Evolutionary conservation across 1,140 invertebrate genomes (phyloP).

Genomic region (Microplitis mediator): DNA sequence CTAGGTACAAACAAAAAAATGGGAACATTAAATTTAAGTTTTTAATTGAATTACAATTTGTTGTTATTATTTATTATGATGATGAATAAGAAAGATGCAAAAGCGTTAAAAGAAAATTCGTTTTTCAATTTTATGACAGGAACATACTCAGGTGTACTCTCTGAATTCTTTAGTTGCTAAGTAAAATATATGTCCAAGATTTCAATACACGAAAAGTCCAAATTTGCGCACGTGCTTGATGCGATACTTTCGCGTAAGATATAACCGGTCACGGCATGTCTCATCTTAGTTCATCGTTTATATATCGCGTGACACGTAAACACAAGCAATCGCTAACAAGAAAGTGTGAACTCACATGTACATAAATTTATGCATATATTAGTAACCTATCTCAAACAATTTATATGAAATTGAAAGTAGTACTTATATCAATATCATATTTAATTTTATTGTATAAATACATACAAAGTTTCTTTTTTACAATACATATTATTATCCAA

Average conservation of each 20-base stretch:
- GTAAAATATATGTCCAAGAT: background rate
- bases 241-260: background rate
- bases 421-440: background rate
- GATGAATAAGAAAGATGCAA: no score
- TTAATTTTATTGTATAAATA: background rate
- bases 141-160: no score
- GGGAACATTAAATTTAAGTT: no score
- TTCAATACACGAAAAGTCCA: background rate
- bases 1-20: no score
- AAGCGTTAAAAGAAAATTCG: no score
- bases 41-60: no score
- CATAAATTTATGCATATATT: background rate
- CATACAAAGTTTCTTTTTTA: no score
- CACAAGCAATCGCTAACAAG: background rate
- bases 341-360: background rate
- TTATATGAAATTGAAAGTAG: conserved; percentile 16
- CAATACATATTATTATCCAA: no score
- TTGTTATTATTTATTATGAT: no score
- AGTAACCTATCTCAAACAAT: background rate
- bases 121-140: no score
- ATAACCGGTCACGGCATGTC: background rate
- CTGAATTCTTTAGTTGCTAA: background rate
- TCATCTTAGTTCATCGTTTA: background rate
- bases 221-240: conserved; percentile 22
- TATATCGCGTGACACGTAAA: conserved; percentile 13